Evolutionary conservation across 2,888 invertebrate genomes (phyloP).

Genomic region (Drosophila melanosoma): DNA sequence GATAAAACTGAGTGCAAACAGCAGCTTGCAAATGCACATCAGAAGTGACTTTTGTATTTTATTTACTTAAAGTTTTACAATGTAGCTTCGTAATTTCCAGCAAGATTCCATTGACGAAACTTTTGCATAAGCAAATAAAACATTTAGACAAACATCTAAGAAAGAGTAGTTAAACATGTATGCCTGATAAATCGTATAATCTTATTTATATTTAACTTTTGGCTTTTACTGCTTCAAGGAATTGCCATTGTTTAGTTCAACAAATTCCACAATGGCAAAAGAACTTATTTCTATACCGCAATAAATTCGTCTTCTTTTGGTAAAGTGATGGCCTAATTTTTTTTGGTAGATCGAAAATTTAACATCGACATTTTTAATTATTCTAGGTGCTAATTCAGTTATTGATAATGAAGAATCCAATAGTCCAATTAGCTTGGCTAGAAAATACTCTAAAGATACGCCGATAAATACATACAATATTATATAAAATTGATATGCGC

Average conservation of each 20-base stretch:
- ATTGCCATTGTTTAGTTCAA: conserved; percentile 7
- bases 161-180: not conserved
- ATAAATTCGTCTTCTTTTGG: not conserved
- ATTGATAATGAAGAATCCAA: not conserved
- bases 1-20: not conserved
- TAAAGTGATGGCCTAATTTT: not conserved
- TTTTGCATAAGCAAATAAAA: conserved; percentile 17
- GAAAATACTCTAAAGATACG: not conserved
- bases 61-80: conserved; percentile 14
- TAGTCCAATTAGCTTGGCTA: not conserved
- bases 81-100: conserved; percentile 4
- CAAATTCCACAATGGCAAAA: not conserved
- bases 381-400: not conserved
- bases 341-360: not conserved
- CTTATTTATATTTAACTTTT: conserved; percentile 25
- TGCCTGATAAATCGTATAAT: not conserved
- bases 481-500: not conserved
- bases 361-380: not conserved
- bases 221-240: conserved; percentile 16
- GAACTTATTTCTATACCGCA: not conserved
- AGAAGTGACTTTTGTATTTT: not conserved
- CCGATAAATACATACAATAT: not conserved
- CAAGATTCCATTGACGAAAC: conserved; percentile 19
- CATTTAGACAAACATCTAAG: conserved; percentile 2
- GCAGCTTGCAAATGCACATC: not conserved